phyloP scores from a whole-genome alignment of 2,113 vertebrate genomes.

The Hiodon tergisus region DNA sequence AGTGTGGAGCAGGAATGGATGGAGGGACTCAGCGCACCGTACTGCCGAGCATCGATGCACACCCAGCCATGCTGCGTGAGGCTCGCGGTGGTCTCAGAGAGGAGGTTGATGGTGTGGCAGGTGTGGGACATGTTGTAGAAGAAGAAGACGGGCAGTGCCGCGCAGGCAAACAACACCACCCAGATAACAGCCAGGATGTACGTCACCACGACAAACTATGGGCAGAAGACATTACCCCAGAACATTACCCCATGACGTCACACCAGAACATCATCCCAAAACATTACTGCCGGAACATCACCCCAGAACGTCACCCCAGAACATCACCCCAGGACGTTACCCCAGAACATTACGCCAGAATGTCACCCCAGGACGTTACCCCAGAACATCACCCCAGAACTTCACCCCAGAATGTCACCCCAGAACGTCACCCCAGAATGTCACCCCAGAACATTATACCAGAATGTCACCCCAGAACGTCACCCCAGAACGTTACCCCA shows the following conservation, averaged over 20 bases:
- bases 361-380: no score
- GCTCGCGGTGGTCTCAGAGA: constrained; percentile 84
- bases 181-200: constrained; percentile 86
- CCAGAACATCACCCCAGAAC: no score
- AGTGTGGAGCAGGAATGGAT: not conserved
- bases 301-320: no score
- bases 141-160: constrained; percentile 87
- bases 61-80: constrained; percentile 70
- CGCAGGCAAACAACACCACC: constrained; percentile 87
- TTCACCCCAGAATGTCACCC: no score
- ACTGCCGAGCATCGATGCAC: constrained; percentile 93
- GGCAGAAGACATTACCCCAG: constrained; percentile 39
- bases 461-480: constrained; percentile 26
- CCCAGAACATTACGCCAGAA: no score
- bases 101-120: constrained; percentile 84
- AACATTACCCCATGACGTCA: constrained; percentile 31
- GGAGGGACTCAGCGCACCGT: constrained; percentile 61
- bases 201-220: constrained; percentile 92
- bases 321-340: no score
- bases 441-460: not conserved
- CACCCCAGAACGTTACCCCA: no score
- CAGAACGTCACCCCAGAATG: no score
- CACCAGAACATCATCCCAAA: no score
- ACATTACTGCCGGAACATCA: no score
- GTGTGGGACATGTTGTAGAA: constrained; percentile 93